phyloP scores from a whole-genome alignment of 2,113 vertebrate genomes.

The Pontoporia blainvillei region DNA sequence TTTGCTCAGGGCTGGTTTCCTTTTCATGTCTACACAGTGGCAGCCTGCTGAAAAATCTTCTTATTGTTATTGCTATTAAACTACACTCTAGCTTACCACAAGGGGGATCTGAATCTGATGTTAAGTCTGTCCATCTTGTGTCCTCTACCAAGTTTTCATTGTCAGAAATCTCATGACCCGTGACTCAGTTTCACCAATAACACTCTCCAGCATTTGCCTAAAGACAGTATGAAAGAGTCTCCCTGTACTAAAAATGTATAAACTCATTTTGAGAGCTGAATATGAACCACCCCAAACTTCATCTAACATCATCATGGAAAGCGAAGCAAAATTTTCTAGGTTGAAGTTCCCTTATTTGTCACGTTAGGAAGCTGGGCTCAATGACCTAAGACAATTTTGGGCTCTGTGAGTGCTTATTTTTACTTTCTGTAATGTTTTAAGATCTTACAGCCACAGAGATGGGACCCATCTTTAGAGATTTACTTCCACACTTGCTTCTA shows the following conservation, averaged over 20 bases:
- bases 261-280: background rate
- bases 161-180: background rate
- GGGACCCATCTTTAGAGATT: background rate
- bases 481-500: background rate
- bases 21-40: background rate
- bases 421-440: background rate
- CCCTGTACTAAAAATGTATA: background rate
- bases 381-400: background rate
- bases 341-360: background rate
- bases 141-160: background rate
- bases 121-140: background rate
- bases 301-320: background rate
- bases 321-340: background rate
- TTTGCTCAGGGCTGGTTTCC: background rate
- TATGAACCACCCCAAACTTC: background rate
- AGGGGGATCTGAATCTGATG: background rate
- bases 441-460: background rate
- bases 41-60: background rate
- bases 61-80: background rate
- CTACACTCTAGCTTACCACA: background rate
- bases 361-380: background rate
- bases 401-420: background rate
- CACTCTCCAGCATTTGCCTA: background rate
- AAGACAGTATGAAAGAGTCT: background rate
- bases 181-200: background rate